phyloP scores from a whole-genome alignment of 2,113 vertebrate species.

The Sinocyclocheilus anophthalmus region DNA sequence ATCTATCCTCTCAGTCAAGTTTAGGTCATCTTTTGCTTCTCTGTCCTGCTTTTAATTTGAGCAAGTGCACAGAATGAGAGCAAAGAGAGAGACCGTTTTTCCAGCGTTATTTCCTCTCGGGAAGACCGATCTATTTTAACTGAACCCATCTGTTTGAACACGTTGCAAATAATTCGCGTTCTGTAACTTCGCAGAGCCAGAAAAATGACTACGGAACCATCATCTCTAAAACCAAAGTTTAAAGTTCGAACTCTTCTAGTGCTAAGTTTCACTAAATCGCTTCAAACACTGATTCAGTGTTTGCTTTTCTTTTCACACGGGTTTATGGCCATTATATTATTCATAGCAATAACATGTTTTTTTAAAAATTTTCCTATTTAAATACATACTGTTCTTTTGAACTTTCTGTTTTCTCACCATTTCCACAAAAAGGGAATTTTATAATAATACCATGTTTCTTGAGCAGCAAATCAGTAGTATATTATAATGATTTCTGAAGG shows the following conservation, averaged over 20 bases:
- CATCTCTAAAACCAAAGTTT: background rate
- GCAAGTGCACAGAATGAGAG: background rate
- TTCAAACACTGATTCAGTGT: too few relatives aligned
- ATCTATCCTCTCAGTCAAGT: background rate
- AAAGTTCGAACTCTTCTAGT: background rate
- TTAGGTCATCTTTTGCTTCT: background rate
- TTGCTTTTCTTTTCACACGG: too few relatives aligned
- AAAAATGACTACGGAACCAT: background rate
- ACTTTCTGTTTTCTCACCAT: too few relatives aligned
- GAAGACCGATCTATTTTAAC: background rate
- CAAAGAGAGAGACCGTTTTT: background rate
- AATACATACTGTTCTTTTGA: too few relatives aligned
- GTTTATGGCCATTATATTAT: too few relatives aligned
- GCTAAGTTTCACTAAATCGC: too few relatives aligned
- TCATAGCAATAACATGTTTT: too few relatives aligned
- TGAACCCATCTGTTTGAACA: constrained; percentile 2
- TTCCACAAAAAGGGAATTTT: too few relatives aligned
- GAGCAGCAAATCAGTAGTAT: too few relatives aligned
- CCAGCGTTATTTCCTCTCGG: background rate
- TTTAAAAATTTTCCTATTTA: too few relatives aligned
- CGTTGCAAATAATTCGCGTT: background rate
- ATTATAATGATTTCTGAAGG: too few relatives aligned
- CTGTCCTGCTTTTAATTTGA: constrained; percentile 9
- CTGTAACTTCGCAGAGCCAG: background rate
- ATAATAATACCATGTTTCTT: too few relatives aligned